Evolutionary conservation across 1,140 invertebrate genomes (phyloP).

Genomic region (Physella acuta): DNA sequence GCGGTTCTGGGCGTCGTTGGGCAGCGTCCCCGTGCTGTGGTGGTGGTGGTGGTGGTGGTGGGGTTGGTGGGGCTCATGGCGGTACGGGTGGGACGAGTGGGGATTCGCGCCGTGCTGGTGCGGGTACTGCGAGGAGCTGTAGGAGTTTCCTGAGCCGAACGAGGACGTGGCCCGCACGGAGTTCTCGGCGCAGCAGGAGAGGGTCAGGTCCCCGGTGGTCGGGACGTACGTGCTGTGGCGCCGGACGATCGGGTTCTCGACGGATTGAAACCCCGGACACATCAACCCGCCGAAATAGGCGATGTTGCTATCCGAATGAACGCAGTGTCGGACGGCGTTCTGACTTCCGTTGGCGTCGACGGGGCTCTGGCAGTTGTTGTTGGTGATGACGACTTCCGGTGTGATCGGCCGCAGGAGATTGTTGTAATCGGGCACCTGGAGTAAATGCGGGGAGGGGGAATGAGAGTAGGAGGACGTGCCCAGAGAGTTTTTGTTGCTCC

Average conservation of each 20-base stretch:
- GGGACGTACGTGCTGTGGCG: conserved; percentile 11
- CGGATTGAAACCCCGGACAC: neutral
- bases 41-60: conserved; percentile 9
- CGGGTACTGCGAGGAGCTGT: conserved; percentile 9
- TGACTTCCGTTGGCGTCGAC: neutral
- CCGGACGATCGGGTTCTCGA: neutral
- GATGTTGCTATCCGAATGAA: conserved; percentile 19
- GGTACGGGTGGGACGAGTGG: neutral
- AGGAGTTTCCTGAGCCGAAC: neutral
- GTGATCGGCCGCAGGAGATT: neutral
- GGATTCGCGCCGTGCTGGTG: neutral
- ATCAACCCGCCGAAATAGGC: neutral
- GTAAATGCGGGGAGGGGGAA: conserved; percentile 5
- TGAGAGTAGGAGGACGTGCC: conserved; percentile 3
- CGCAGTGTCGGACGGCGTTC: conserved; percentile 7
- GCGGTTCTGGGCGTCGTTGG: neutral
- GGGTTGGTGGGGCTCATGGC: neutral
- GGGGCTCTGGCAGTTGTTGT: no score
- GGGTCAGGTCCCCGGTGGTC: neutral
- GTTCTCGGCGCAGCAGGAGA: conserved; percentile 7
- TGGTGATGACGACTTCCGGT: neutral
- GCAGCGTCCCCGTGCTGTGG: conserved; percentile 1
- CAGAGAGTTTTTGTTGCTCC: conserved; percentile 17
- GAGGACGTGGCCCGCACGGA: conserved; percentile 7
- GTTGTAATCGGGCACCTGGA: conserved; percentile 9